Evolutionary conservation across 2,797 vertebrate genomes (phyloP).

Genomic region (Gastrophryne carolinensis): DNA sequence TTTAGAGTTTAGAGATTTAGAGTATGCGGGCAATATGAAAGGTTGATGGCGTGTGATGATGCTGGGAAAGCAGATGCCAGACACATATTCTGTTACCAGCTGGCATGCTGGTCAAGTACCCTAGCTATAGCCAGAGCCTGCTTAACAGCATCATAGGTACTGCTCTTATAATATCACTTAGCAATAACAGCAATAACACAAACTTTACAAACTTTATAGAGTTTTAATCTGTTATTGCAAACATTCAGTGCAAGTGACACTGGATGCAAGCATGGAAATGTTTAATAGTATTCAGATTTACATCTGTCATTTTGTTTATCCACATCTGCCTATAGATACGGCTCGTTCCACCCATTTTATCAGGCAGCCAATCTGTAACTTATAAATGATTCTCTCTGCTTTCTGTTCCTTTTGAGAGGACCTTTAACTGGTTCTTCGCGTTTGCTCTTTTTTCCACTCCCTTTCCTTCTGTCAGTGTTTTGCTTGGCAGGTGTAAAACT

Average conservation of each 20-base stretch:
- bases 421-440: no score
- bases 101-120: neutral
- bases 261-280: no score
- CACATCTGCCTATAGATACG: no score
- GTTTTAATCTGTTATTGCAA: neutral
- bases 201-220: neutral
- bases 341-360: no score
- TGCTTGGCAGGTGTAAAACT: slow-evolving; percentile 80
- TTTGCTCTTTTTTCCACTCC: neutral
- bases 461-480: slow-evolving; percentile 54
- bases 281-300: no score
- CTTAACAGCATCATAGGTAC: neutral
- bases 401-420: no score
- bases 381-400: no score
- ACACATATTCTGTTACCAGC: neutral
- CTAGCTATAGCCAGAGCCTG: neutral
- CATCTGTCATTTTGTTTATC: no score
- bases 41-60: no score
- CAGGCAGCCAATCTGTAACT: no score
- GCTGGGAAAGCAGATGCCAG: slow-evolving; percentile 15
- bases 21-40: no score
- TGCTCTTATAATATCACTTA: neutral
- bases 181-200: neutral
- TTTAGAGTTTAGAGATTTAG: neutral
- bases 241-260: no score